Conservation (phyloP, 1,140 invertebrate species). For the Aphidius ervi region DNA sequence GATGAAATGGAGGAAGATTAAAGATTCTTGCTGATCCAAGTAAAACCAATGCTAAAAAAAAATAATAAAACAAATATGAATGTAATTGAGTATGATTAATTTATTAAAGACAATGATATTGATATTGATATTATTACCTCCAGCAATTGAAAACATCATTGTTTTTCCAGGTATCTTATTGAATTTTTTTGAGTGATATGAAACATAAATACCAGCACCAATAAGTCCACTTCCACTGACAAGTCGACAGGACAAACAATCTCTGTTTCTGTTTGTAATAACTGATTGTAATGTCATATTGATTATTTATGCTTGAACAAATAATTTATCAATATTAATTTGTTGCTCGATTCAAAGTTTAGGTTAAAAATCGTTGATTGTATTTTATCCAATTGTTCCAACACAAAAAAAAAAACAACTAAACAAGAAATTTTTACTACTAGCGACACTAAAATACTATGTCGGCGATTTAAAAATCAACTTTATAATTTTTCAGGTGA, state of each 20-base stretch:
- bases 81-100: slow-evolving; percentile 16
- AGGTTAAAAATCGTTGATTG: too few species aligned
- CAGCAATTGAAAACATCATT: slow-evolving; percentile 35
- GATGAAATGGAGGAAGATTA: slow-evolving; percentile 40
- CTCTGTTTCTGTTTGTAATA: slow-evolving; percentile 33
- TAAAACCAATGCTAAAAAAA: slow-evolving; percentile 33
- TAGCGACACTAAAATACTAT: too few species aligned
- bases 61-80: slow-evolving; percentile 9
- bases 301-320: too few species aligned
- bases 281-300: slow-evolving; percentile 14
- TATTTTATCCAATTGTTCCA: too few species aligned
- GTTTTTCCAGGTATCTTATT: slow-evolving; percentile 31
- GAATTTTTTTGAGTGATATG: slow-evolving; percentile 39
- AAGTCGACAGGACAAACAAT: slow-evolving; percentile 45
- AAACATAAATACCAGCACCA: slow-evolving; percentile 45
- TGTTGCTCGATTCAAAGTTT: too few species aligned
- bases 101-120: neutral
- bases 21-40: slow-evolving; percentile 39
- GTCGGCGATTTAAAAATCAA: too few species aligned
- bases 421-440: too few species aligned
- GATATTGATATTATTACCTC: slow-evolving; percentile 30
- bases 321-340: too few species aligned
- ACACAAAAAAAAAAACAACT: too few species aligned
- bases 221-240: slow-evolving; percentile 45
- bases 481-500: too few species aligned